These are phyloP conservation scores for Halcyon badia DNA, from an alignment of 2,797 vertebrate genomes.

Conservation along the genomic window DNA sequence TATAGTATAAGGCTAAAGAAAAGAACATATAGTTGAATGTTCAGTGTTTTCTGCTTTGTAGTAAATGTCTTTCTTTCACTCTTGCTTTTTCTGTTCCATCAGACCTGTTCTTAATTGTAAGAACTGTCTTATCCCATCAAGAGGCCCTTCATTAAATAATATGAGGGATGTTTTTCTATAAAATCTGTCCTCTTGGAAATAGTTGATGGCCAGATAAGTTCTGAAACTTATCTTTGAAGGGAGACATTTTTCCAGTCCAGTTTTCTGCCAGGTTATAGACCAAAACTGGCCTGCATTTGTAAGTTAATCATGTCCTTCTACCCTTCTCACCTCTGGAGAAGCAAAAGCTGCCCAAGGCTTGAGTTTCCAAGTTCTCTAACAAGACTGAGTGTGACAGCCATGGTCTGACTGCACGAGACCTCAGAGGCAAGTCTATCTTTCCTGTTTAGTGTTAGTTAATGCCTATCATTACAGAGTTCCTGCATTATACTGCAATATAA, in stretches of 20 bases:
- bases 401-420: not conserved
- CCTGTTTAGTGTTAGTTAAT: not conserved
- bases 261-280: not conserved
- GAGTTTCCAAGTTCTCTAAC: not conserved
- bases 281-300: not conserved
- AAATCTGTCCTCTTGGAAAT: not conserved
- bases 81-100: not conserved
- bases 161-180: not conserved
- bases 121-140: not conserved
- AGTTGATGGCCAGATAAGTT: not conserved
- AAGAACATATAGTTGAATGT: not conserved
- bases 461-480: not conserved
- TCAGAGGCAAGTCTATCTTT: not conserved
- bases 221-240: not conserved
- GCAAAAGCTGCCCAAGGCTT: not conserved
- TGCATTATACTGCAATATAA: slow-evolving; percentile 6
- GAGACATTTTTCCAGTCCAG: not conserved
- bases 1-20: not conserved
- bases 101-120: not conserved
- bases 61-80: not conserved
- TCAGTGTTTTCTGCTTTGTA: not conserved
- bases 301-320: not conserved
- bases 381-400: accelerated
- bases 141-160: not conserved
- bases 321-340: not conserved